phyloP scores from a whole-genome alignment of 35 echinoderm and acorn worm genomes.

The Strongylocentrotus purpuratus region DNA sequence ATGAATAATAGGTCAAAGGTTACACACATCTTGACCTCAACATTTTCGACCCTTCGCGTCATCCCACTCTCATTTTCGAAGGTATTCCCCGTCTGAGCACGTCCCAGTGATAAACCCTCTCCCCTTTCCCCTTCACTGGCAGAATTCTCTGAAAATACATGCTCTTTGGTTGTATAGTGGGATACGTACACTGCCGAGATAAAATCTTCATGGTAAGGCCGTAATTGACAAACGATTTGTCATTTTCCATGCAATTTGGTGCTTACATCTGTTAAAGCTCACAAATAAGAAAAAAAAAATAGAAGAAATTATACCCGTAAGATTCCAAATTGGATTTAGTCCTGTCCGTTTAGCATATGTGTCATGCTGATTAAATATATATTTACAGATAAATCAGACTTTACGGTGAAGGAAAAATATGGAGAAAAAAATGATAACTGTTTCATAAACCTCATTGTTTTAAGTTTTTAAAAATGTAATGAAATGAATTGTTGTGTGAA shows the following conservation, averaged over 20 bases:
- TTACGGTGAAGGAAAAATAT: too few relatives aligned
- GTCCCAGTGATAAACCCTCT: background rate
- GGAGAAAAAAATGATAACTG: too few relatives aligned
- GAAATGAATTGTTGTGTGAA: too few relatives aligned
- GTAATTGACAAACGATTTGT: slow-evolving; percentile 1
- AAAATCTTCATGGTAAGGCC: background rate
- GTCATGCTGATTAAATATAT: too few relatives aligned
- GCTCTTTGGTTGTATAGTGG: background rate
- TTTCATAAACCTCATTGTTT: too few relatives aligned
- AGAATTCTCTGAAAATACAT: background rate
- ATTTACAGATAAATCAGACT: too few relatives aligned
- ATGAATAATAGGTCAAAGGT: background rate
- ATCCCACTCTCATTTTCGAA: background rate
- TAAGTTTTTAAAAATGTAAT: too few relatives aligned
- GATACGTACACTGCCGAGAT: background rate
- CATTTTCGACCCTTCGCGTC: background rate
- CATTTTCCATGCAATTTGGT: background rate
- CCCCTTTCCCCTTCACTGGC: background rate
- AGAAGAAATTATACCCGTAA: too few relatives aligned
- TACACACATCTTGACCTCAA: background rate
- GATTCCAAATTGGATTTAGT: too few relatives aligned
- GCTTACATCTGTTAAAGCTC: too few relatives aligned
- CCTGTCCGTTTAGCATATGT: too few relatives aligned
- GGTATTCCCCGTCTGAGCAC: background rate
- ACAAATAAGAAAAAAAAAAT: too few relatives aligned